Evolutionary conservation across 2,888 invertebrate species (phyloP), one percentile per base, ranked within the genome.

Genomic region (Silvanus unidentatus): DNA sequence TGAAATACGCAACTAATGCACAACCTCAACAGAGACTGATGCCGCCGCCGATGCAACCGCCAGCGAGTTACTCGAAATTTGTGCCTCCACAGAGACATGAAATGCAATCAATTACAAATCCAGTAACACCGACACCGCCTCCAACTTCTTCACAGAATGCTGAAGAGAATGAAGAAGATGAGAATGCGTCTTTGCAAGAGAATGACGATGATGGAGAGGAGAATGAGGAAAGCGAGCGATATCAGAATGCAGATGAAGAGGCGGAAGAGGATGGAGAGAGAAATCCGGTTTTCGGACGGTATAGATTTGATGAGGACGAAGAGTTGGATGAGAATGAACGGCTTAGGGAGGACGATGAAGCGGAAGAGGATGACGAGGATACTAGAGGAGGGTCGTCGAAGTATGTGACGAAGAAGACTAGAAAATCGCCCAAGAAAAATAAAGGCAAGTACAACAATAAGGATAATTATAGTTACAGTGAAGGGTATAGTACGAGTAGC

Each of bases 81-180:
- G 45, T 54, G n/a, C 49, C 58, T n/a, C 59, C 60, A 9, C 46
- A 47, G 28, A 44, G 37, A 6, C 44, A 51, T 16, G 48, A 55
- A 27, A 15, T 56, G 1, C 59, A 58, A 42, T 43, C 32, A 39
- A 59, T 61, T 22, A 54, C 54, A n/a, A 55, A 55, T 42, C 60
- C 59, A 2, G 49, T 54, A 0, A 14, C 38, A n/a, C 12, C 45
- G n/a, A 8, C 22, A 8, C 22, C 22, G 3, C 22, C 53, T 6
- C 47, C 37, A 37, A 44, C 40, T 9, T 28, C 16, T 16, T 14
- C 2, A 16, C n/a, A 41, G 11, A 12, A 12, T 9, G 43, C 40
- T 42, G 49, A 54, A 22, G 22, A 22, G 8, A 8, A 22, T 39
- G 39, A 48, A 34, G 42, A 48, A 16, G 42, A 44, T 12, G 45